Conservation (phyloP, 1,140 invertebrate genomes). For the Tetramorium alpestre region DNA sequence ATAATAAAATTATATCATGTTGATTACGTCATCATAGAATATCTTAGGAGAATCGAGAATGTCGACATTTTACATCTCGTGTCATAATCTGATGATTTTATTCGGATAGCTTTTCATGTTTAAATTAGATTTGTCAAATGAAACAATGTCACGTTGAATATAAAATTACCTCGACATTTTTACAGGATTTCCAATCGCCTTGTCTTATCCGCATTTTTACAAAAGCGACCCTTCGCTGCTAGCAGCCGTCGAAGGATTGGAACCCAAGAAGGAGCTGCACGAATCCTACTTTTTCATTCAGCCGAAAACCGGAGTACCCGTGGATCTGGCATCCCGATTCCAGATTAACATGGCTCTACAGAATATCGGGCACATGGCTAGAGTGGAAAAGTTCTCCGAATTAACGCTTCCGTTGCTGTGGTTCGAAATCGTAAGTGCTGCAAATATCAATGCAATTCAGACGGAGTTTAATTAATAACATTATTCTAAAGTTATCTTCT, state of each 20-base stretch:
- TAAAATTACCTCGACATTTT: slow-evolving; percentile 33
- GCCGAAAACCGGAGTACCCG: slow-evolving; percentile 91
- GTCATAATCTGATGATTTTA: not conserved
- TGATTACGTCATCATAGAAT: not conserved
- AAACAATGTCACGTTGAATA: not conserved
- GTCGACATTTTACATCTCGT: not conserved
- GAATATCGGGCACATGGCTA: slow-evolving; percentile 88
- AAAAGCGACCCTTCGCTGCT: slow-evolving; percentile 89
- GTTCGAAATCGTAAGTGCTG: slow-evolving; percentile 93
- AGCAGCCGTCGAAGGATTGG: slow-evolving; percentile 90
- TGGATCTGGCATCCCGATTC: slow-evolving; percentile 90
- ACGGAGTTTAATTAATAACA: not conserved
- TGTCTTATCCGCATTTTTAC: slow-evolving; percentile 96
- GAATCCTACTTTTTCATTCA: slow-evolving; percentile 90
- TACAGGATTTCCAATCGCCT: slow-evolving; percentile 91
- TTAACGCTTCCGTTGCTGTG: slow-evolving; percentile 91
- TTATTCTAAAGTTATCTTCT: not conserved
- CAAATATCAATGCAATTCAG: not conserved
- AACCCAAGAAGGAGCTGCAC: slow-evolving; percentile 89
- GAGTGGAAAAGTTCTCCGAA: slow-evolving; percentile 88
- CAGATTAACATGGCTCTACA: slow-evolving; percentile 94
- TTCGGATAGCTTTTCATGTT: not conserved
- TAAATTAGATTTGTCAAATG: not conserved
- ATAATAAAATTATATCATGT: slow-evolving; percentile 24
- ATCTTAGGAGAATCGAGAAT: not conserved